These are phyloP conservation scores for Himalopsyche tibetana DNA, from an alignment of 2,888 invertebrate species.

Conservation along the genomic window DNA sequence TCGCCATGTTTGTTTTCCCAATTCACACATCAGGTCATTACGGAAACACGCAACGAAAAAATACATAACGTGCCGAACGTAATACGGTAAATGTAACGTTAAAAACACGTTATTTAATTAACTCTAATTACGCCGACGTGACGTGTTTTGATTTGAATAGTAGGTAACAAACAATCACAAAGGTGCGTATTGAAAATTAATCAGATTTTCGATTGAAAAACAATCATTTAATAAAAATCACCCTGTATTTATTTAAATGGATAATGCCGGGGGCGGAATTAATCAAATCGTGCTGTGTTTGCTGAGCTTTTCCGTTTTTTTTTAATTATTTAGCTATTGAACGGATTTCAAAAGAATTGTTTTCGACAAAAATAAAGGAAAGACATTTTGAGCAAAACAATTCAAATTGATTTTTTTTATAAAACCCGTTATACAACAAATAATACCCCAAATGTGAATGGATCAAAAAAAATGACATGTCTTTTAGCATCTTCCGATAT, in stretches of 20 bases:
- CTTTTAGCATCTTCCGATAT: too few relatives aligned
- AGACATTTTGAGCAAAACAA: too few relatives aligned
- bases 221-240: slow-evolving; percentile 1
- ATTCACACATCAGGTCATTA: slow-evolving; percentile 28
- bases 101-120: slow-evolving; percentile 26
- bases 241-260: slow-evolving; percentile 29
- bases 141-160: slow-evolving; percentile 32
- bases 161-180: slow-evolving; percentile 28
- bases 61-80: neutral
- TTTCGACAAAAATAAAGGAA: too few relatives aligned
- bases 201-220: slow-evolving; percentile 27
- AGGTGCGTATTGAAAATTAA: slow-evolving; percentile 34
- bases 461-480: too few relatives aligned
- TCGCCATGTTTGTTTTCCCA: slow-evolving; percentile 33
- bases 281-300: neutral
- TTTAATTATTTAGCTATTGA: neutral
- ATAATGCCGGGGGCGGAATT: neutral
- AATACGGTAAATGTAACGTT: neutral
- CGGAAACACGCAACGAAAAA: slow-evolving; percentile 8
- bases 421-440: too few relatives aligned
- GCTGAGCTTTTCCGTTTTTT: neutral
- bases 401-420: too few relatives aligned
- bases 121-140: slow-evolving; percentile 19
- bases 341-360: too few relatives aligned
- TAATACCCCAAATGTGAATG: too few relatives aligned